phyloP scores from a whole-genome alignment of 2,888 invertebrate genomes.

The Prenolepis imparis region DNA sequence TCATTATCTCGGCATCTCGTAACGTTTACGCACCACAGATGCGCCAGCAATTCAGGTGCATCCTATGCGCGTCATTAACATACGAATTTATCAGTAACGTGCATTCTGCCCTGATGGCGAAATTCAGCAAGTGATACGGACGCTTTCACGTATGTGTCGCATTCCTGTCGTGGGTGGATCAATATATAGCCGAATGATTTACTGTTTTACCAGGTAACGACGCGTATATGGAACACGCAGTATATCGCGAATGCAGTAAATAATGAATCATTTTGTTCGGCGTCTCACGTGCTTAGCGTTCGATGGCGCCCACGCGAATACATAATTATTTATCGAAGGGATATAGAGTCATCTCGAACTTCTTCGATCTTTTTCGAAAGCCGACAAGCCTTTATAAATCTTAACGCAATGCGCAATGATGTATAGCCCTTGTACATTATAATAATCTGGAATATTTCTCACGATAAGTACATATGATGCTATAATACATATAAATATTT shows the following conservation, averaged over 20 bases:
- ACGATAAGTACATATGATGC: neutral
- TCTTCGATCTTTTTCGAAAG: conserved; percentile 16
- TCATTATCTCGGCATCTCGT: neutral
- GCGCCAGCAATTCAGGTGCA: conserved; percentile 57
- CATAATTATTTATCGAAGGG: conserved; percentile 48
- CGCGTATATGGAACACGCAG: conserved; percentile 61
- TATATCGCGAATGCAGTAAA: conserved; percentile 49
- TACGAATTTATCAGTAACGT: conserved; percentile 60
- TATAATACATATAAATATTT: conserved; percentile 11
- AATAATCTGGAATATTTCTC: neutral
- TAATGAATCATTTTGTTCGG: conserved; percentile 64
- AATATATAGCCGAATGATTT: conserved; percentile 66
- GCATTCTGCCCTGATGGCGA: conserved; percentile 42
- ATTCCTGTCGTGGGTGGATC: conserved; percentile 66
- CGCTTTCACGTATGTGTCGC: conserved; percentile 39
- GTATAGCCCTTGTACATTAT: neutral
- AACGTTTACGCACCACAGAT: conserved; percentile 54
- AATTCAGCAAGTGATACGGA: conserved; percentile 33
- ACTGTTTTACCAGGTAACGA: conserved; percentile 66
- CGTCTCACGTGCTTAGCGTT: conserved; percentile 38
- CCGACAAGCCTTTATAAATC: conserved; percentile 25
- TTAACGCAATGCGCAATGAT: neutral
- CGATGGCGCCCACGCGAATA: conserved; percentile 44
- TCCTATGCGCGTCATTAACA: conserved; percentile 64
- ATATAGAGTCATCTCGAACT: conserved; percentile 32